Evolutionary conservation across 2,113 vertebrate species (phyloP).

Genomic region (Leuciscus idus): DNA sequence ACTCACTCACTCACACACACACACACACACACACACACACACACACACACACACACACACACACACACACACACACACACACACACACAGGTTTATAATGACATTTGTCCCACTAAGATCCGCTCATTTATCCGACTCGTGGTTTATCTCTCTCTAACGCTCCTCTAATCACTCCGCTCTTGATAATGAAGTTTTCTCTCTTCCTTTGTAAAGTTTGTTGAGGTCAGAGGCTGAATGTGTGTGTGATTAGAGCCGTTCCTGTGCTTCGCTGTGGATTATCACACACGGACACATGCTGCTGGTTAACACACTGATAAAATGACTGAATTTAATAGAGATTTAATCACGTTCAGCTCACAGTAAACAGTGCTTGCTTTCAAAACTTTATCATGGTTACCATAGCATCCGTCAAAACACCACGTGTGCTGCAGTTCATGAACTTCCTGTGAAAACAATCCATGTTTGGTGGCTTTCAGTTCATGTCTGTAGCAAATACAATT

Average conservation of each 20-base stretch:
- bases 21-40: too few relatives aligned
- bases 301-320: not conserved
- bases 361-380: not conserved
- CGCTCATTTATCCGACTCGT: not conserved
- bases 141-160: not conserved
- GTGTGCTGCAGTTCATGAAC: not conserved
- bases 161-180: not conserved
- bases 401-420: not conserved
- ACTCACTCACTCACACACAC: too few relatives aligned
- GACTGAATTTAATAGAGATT: not conserved
- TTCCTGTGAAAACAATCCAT: too few relatives aligned
- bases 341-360: not conserved
- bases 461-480: too few relatives aligned
- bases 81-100: not conserved
- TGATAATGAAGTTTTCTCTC: not conserved
- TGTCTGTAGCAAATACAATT: too few relatives aligned
- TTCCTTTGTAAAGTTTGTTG: slow-evolving; percentile 4
- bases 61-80: not conserved
- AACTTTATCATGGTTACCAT: not conserved
- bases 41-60: too few relatives aligned
- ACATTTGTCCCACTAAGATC: not conserved
- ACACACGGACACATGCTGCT: not conserved
- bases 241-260: not conserved
- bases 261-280: not conserved
- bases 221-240: not conserved